These are phyloP conservation scores for Brenthis daphne DNA, from an alignment of 2,888 invertebrate genomes.

Conservation along the genomic window DNA sequence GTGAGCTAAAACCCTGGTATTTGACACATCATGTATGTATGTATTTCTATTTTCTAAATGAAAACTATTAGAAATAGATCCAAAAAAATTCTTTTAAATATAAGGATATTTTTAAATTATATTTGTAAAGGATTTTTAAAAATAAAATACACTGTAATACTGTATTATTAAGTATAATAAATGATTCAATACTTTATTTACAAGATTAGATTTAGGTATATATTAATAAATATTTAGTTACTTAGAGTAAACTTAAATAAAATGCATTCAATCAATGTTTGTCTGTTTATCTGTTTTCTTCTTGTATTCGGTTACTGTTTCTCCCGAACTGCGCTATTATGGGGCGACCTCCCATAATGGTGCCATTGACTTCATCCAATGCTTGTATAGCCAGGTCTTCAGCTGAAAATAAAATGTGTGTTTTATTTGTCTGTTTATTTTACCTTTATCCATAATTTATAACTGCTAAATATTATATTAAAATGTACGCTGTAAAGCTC, in stretches of 20 bases:
- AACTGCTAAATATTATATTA: too few species aligned
- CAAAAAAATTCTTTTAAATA: too few species aligned
- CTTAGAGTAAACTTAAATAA: conserved; percentile 28
- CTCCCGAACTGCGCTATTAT: conserved; percentile 72
- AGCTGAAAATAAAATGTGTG: conserved; percentile 51
- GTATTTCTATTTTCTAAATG: too few species aligned
- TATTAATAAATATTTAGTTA: conserved; percentile 38
- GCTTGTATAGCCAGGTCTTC: conserved; percentile 72
- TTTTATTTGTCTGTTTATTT: neutral
- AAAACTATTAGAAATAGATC: too few species aligned
- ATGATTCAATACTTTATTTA: conserved; percentile 33
- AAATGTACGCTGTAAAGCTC: too few species aligned
- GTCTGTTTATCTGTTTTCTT: conserved; percentile 47
- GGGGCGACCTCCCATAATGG: conserved; percentile 74
- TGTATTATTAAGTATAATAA: neutral
- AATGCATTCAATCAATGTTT: conserved; percentile 22
- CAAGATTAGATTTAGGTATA: conserved; percentile 30
- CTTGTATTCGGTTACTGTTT: conserved; percentile 49
- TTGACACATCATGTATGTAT: too few species aligned
- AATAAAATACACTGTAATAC: neutral
- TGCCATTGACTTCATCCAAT: conserved; percentile 77
- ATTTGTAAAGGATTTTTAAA: too few species aligned
- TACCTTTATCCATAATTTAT: neutral
- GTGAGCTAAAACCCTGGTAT: too few species aligned
- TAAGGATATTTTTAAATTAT: too few species aligned